Conservation (phyloP, 2,113 vertebrate genomes). For the Nesogale talazaci region DNA sequence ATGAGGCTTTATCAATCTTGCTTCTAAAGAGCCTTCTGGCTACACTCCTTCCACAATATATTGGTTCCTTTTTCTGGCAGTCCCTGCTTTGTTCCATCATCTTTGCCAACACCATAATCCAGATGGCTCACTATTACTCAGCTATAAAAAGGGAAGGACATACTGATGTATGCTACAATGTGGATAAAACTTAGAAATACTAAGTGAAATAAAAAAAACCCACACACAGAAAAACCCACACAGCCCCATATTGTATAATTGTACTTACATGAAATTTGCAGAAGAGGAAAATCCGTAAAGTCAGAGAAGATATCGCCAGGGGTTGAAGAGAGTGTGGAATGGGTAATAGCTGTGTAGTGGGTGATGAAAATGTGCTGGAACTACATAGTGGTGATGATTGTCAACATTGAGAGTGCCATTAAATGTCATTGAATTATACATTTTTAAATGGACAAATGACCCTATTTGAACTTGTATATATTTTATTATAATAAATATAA, state of each 20-base stretch:
- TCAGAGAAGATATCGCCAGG: neutral
- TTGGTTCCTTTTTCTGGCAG: neutral
- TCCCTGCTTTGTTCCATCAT: neutral
- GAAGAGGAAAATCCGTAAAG: neutral
- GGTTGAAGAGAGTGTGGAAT: neutral
- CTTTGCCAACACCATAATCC: neutral
- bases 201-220: neutral
- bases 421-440: neutral
- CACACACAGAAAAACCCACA: neutral
- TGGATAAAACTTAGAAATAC: no score
- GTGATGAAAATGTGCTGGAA: neutral
- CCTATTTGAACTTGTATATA: neutral
- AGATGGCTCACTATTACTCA: neutral
- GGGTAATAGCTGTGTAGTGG: neutral
- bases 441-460: neutral
- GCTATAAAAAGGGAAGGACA: neutral
- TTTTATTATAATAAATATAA: neutral
- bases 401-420: neutral
- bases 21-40: neutral
- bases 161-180: neutral
- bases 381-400: neutral
- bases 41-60: neutral
- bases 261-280: neutral
- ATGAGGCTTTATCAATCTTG: neutral
- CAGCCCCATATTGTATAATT: neutral